Conservation (phyloP, 2,797 vertebrate species). For the Lateolabrax maculatus region DNA sequence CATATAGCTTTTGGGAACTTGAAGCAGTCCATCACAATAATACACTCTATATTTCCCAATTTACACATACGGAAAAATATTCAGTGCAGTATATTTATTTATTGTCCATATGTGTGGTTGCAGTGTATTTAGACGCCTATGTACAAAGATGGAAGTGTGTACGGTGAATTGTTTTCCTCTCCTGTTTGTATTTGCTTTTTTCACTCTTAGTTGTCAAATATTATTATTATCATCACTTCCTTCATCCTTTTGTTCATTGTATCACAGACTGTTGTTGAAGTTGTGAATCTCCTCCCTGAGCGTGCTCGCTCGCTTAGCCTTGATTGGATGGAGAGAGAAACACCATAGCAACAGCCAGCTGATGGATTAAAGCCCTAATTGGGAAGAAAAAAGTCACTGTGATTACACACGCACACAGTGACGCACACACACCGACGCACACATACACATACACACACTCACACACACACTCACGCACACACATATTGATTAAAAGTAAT, state of each 20-base stretch:
- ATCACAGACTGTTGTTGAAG: constrained; percentile 31
- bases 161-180: neutral
- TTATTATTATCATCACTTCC: constrained; percentile 4
- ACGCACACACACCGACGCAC: constrained; percentile 10
- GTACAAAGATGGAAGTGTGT: neutral
- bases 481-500: constrained; percentile 68
- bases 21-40: constrained; percentile 15
- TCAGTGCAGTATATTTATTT: neutral
- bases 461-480: constrained; percentile 26
- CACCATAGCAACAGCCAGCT: constrained; percentile 77
- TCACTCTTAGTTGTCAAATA: neutral
- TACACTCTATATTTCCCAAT: neutral
- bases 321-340: constrained; percentile 65
- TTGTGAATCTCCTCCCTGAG: constrained; percentile 52
- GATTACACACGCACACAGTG: constrained; percentile 57
- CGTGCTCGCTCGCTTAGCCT: constrained; percentile 44
- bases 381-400: constrained; percentile 71
- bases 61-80: neutral
- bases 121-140: neutral
- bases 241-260: constrained; percentile 11
- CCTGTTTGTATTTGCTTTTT: neutral
- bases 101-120: neutral
- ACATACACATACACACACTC: constrained; percentile 13
- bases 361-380: constrained; percentile 81
- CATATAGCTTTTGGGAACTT: constrained; percentile 6